These are phyloP conservation scores for Psephotus haematonotus DNA, from an alignment of 2,113 vertebrate genomes.

Conservation along the genomic window DNA sequence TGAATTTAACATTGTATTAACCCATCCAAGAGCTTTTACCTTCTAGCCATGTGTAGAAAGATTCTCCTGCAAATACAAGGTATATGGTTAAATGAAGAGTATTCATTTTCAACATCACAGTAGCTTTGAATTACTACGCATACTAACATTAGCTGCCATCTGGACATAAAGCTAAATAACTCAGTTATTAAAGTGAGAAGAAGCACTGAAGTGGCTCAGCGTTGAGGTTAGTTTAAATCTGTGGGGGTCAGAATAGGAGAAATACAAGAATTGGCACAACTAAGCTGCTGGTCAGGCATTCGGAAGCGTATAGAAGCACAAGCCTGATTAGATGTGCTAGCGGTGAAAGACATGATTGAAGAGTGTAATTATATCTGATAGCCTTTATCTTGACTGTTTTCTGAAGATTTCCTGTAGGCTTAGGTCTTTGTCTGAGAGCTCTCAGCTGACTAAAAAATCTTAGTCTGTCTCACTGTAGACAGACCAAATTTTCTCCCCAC, in stretches of 20 bases:
- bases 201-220: not conserved
- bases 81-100: not conserved
- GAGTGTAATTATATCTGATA: not conserved
- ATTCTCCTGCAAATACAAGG: constrained; percentile 81
- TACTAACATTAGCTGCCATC: not conserved
- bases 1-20: not conserved
- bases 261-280: not conserved
- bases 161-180: not conserved
- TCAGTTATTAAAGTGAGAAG: not conserved
- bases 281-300: not conserved
- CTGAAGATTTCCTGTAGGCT: not conserved
- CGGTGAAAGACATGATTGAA: fast-evolving
- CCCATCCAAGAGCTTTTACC: constrained; percentile 73
- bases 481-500: not conserved
- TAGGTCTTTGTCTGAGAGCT: not conserved
- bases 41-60: constrained; percentile 97
- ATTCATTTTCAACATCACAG: not conserved
- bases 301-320: not conserved
- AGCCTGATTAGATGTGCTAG: not conserved
- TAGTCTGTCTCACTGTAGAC: not conserved
- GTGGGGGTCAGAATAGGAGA: not conserved
- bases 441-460: not conserved
- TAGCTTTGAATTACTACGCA: not conserved
- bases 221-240: not conserved
- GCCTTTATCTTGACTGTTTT: not conserved